Evolutionary conservation across 2,888 invertebrate species (phyloP).

Genomic region (Adelphocoris suturalis): DNA sequence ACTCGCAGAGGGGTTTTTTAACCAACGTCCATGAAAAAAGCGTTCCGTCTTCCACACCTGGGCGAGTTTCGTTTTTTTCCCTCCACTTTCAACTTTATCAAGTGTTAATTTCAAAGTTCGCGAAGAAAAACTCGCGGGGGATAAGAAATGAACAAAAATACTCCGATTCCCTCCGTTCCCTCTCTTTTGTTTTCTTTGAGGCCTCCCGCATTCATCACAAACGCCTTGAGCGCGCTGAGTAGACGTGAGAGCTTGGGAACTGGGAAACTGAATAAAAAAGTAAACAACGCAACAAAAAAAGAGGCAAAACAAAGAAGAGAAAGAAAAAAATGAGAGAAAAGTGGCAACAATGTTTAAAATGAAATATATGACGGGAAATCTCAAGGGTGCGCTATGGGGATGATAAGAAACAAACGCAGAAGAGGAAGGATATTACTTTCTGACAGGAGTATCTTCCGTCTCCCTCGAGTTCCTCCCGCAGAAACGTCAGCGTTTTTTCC

Average conservation of each 20-base stretch:
- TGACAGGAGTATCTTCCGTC: constrained; percentile 6
- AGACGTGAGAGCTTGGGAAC: neutral
- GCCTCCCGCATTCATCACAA: neutral
- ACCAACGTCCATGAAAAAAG: neutral
- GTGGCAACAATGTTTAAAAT: constrained; percentile 47
- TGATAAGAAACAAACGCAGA: neutral
- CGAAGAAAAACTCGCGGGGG: too few relatives aligned
- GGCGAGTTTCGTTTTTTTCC: neutral
- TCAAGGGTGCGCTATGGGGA: constrained; percentile 40
- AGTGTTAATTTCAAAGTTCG: constrained; percentile 9
- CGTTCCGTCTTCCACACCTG: neutral
- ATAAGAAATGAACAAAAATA: neutral
- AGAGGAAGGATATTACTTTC: constrained; percentile 41
- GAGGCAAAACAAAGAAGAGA: constrained; percentile 10
- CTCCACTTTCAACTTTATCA: neutral
- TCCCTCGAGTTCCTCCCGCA: neutral
- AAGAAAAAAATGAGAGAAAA: neutral
- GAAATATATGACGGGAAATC: constrained; percentile 52
- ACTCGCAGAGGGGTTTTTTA: neutral
- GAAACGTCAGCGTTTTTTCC: constrained; percentile 48
- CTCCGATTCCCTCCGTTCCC: constrained; percentile 13
- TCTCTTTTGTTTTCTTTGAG: constrained; percentile 6
- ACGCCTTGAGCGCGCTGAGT: neutral
- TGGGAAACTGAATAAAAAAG: constrained; percentile 38
- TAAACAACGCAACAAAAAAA: constrained; percentile 5